Base-by-base conservation (phyloP, 2,888 invertebrate genomes). In the Acleris literana region DNA sequence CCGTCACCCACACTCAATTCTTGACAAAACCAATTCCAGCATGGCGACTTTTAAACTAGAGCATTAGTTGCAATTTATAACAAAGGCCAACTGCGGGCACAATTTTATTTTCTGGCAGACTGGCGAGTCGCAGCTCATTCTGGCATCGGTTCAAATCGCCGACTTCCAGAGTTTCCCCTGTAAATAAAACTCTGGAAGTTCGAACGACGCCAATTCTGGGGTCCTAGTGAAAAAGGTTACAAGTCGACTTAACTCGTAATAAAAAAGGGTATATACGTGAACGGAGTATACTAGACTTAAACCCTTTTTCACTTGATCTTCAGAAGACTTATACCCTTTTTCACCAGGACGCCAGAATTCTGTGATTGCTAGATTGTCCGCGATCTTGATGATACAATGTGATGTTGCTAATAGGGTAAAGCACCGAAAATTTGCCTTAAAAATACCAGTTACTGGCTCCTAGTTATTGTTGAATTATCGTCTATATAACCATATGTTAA, bases 61-160 rank as follows among this genome's bases (percentile, higher is more conserved):
- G 54, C 74, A 72, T 72, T 70, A 71, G 64, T 56, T 60, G 57
- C 61, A 69, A 64, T 66, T 64, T 70, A 56, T 69, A 70, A 67
- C 72, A 68, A 71, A 69, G 64, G 68, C 72, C 70, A 70, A 71
- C 69, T 60, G 68, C 63, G 64, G 61, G 69, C 55, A 70, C 71
- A 68, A 71, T 76, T 79, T 76, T 72, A 75, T 74, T 74, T 71
- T 65, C 71, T 78, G 76, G 75, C 78, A 74, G 60, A 70, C 70
- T 70, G 71, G 70, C 67, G 61, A 57, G 70, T 73, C 68, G 64
- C 73, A 70, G 72, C 73, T 74, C 75, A 73, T 75, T 75, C 78
- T 85, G 85, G 85, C 85, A 80, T 69, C 72, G 77, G 69, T 77
- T 86, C 86, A 86, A 86, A 82, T 80, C 73, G 76, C 72, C 70